Percentiles rank a stretch among this genome's conserved stretches.
Conservation (phyloP, 2,888 invertebrate genomes). For the Trichogramma evanescens region DNA sequence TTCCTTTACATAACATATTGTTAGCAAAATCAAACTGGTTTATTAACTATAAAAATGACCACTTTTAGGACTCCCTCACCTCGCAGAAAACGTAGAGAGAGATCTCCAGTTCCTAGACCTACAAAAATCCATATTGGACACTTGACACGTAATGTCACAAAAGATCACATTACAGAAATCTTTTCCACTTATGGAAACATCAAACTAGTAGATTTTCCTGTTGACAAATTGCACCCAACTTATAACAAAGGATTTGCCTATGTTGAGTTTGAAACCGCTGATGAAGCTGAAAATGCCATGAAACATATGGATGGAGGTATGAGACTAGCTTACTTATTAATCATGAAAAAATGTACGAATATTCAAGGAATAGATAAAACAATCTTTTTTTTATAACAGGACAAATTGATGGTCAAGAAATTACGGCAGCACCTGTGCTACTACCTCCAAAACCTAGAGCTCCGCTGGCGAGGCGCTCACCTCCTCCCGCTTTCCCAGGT, state of each 20-base stretch:
- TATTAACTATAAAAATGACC: neutral
- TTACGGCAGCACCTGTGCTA: slow-evolving; percentile 90
- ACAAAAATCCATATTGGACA: slow-evolving; percentile 91
- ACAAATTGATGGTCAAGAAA: slow-evolving; percentile 93
- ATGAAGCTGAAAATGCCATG: slow-evolving; percentile 97
- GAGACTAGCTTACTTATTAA: slow-evolving; percentile 1
- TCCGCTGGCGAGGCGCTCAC: slow-evolving; percentile 49
- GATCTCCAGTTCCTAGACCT: slow-evolving; percentile 84
- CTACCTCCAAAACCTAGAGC: slow-evolving; percentile 60
- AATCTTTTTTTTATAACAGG: slow-evolving; percentile 48
- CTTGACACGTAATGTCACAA: slow-evolving; percentile 84
- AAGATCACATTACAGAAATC: slow-evolving; percentile 84
- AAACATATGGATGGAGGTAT: slow-evolving; percentile 98
- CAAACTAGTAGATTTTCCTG: slow-evolving; percentile 82
- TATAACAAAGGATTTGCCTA: slow-evolving; percentile 91
- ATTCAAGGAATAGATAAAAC: neutral
- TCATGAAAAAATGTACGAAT: neutral
- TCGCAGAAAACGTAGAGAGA: slow-evolving; percentile 65
- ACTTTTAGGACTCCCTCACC: slow-evolving; percentile 57
- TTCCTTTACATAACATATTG: neutral
- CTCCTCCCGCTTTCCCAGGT: slow-evolving; percentile 32
- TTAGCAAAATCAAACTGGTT: neutral
- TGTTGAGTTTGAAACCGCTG: slow-evolving; percentile 86
- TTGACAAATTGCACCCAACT: slow-evolving; percentile 80
- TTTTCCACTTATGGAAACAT: slow-evolving; percentile 83